These are phyloP conservation scores for Dryobota labecula DNA, from an alignment of 2,888 invertebrate genomes.

Conservation along the genomic window DNA sequence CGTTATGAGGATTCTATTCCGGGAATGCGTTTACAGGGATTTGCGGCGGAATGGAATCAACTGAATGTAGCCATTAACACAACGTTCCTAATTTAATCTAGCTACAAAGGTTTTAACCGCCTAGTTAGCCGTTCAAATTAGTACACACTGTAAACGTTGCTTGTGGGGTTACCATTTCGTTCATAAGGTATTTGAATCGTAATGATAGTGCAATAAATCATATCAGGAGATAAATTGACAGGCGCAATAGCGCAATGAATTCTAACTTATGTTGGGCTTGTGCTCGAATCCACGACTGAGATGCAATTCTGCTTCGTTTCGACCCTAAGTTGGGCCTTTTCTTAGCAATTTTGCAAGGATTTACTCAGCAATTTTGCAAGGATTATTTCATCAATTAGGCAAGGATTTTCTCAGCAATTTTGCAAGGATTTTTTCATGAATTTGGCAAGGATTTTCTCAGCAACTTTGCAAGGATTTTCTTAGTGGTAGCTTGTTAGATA, in stretches of 20 bases:
- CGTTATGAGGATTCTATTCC: slow-evolving; percentile 28
- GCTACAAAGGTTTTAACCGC: slow-evolving; percentile 39
- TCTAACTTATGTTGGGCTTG: not conserved
- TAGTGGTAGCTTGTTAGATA: not conserved
- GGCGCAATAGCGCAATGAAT: no score
- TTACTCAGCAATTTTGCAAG: no score
- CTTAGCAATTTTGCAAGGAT: no score
- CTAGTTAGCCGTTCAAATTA: slow-evolving; percentile 7
- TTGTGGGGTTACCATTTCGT: not conserved
- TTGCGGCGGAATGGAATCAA: slow-evolving; percentile 41
- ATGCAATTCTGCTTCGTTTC: not conserved
- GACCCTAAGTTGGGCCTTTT: not conserved
- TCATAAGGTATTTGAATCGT: not conserved
- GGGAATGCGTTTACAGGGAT: slow-evolving; percentile 40
- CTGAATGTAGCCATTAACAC: slow-evolving; percentile 48
- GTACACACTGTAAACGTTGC: not conserved
- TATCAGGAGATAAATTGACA: not conserved
- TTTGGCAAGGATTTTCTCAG: no score
- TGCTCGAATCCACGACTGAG: not conserved
- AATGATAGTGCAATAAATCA: not conserved
- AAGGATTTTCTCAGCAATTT: no score
- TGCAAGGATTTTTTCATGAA: no score
- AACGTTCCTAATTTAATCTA: slow-evolving; percentile 48
- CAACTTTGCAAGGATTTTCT: no score
- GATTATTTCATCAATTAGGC: no score